phyloP scores from a whole-genome alignment of 2,888 invertebrate species.

The Chrysolina oricalcia region DNA sequence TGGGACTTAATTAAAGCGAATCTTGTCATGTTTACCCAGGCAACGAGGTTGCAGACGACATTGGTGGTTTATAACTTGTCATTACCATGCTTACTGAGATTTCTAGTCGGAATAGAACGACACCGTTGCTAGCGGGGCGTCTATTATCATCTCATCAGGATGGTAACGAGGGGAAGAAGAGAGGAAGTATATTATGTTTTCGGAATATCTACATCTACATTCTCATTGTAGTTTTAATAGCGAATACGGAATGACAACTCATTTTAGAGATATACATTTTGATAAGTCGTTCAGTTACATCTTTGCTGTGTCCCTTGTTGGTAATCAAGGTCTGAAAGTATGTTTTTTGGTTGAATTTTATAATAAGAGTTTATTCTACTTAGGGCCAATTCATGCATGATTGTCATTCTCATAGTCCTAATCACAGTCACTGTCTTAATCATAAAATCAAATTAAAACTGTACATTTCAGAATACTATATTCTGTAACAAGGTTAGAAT shows the following conservation, averaged over 20 bases:
- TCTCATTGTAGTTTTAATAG: conserved; percentile 8
- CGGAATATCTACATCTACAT: conserved; percentile 7
- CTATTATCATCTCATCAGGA: conserved; percentile 12
- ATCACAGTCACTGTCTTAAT: too few relatives aligned
- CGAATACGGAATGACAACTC: conserved; percentile 3
- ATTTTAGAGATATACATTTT: background rate
- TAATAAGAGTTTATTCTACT: too few relatives aligned
- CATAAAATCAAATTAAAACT: too few relatives aligned
- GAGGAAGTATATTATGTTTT: conserved; percentile 11
- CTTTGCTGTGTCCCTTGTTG: too few relatives aligned
- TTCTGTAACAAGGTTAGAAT: too few relatives aligned
- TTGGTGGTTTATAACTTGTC: conserved; percentile 71
- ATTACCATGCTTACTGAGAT: conserved; percentile 70
- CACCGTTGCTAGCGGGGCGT: conserved; percentile 32
- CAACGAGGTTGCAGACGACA: conserved; percentile 67
- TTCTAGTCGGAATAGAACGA: conserved; percentile 58
- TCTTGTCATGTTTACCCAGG: conserved; percentile 71
- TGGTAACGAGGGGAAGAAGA: background rate
- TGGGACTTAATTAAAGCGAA: conserved; percentile 71
- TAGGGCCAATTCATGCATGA: too few relatives aligned
- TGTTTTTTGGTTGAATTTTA: too few relatives aligned
- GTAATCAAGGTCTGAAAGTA: too few relatives aligned
- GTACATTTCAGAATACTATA: too few relatives aligned
- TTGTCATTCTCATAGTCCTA: too few relatives aligned
- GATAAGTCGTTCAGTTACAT: background rate